Conservation (phyloP, 1,140 invertebrate species). For the Capitella teleta region DNA sequence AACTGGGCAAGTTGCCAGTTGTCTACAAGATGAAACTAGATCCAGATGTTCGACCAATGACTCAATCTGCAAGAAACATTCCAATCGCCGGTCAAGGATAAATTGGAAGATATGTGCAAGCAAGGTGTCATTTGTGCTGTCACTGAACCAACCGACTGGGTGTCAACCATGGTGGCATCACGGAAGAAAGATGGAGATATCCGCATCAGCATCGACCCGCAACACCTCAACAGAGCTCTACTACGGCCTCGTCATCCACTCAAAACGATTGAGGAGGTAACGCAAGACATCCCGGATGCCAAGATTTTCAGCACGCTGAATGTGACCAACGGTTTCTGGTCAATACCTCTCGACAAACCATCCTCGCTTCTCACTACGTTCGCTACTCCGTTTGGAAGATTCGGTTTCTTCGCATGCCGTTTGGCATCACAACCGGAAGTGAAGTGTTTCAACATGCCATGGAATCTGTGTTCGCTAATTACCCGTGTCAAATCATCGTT, state of each 20-base stretch:
- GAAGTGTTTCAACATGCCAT: constrained; percentile 42
- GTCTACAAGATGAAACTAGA: too few relatives aligned
- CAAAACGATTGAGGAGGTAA: not conserved
- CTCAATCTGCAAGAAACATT: too few relatives aligned
- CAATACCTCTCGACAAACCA: constrained; percentile 10
- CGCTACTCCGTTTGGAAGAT: constrained; percentile 15
- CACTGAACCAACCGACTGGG: not conserved
- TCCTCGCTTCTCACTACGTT: constrained; percentile 7
- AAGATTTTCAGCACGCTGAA: not conserved
- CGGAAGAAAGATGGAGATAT: not conserved
- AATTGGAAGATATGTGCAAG: too few relatives aligned
- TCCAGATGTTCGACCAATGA: too few relatives aligned
- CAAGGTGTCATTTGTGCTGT: too few relatives aligned
- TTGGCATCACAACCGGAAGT: constrained; percentile 18
- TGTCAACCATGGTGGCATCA: not conserved
- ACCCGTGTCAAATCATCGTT: too few relatives aligned
- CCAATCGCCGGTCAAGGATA: too few relatives aligned
- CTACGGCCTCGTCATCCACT: not conserved
- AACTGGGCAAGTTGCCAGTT: too few relatives aligned
- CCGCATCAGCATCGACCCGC: not conserved
- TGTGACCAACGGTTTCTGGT: constrained; percentile 10
- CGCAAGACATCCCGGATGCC: not conserved
- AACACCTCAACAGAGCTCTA: not conserved
- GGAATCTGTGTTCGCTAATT: too few relatives aligned
- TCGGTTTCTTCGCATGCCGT: constrained; percentile 15